A percentile compares a stretch with the other conserved stretches of the same genome.
Conservation (phyloP, 2,888 invertebrate species). For the Eristalis pertinax region DNA sequence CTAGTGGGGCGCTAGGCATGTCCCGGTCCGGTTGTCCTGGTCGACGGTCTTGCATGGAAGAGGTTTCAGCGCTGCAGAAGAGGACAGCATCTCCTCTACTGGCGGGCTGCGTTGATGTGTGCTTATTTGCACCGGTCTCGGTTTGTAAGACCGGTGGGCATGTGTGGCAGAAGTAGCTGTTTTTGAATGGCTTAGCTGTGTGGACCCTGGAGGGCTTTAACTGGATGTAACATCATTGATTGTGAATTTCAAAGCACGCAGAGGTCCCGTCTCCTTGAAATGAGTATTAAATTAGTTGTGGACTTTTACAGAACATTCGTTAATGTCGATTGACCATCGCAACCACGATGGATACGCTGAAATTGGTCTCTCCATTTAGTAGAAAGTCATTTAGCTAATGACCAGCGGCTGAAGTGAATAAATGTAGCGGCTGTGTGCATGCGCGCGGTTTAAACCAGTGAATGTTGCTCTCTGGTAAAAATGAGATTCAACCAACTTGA, state of each 20-base stretch:
- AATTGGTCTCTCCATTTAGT: background rate
- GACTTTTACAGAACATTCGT: background rate
- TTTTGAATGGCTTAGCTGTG: background rate
- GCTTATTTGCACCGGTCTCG: slow-evolving; percentile 4
- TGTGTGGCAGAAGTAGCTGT: background rate
- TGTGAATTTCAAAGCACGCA: background rate
- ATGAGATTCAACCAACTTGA: too few species aligned
- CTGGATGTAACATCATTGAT: background rate
- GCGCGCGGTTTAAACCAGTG: background rate
- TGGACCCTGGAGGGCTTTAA: background rate
- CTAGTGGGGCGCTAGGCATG: background rate
- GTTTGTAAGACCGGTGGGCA: background rate
- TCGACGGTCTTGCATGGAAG: slow-evolving; percentile 4
- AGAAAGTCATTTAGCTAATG: background rate
- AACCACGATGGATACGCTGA: background rate
- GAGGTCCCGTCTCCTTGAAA: background rate
- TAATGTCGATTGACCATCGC: background rate
- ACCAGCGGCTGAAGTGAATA: background rate
- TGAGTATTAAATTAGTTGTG: background rate
- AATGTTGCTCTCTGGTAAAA: too few species aligned
- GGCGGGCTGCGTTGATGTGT: background rate
- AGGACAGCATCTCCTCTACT: background rate
- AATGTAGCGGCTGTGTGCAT: background rate
- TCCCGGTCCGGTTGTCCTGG: slow-evolving; percentile 7
- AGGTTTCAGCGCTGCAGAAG: background rate